Conservation (phyloP, 2,113 vertebrate genomes). For the Oxyruncus cristatus region DNA sequence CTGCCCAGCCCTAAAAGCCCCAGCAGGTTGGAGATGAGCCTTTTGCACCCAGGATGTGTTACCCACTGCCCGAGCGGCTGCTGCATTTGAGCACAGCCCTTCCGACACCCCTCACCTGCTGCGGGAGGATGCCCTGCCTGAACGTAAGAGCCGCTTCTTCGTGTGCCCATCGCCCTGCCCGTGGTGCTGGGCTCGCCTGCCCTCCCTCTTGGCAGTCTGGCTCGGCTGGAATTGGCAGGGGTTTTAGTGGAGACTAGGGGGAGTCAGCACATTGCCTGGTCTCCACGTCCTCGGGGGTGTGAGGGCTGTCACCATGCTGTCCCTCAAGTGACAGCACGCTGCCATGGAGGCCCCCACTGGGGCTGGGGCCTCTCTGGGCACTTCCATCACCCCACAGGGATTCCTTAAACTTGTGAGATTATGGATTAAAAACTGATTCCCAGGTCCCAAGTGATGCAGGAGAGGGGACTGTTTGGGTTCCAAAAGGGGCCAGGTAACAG, state of each 20-base stretch:
- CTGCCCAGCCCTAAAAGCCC: background rate
- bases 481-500: background rate
- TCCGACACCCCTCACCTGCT: background rate
- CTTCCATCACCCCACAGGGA: background rate
- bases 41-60: background rate
- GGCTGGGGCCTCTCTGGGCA: background rate
- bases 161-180: rapidly evolving
- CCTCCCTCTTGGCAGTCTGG: rapidly evolving
- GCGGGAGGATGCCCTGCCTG: background rate
- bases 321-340: background rate
- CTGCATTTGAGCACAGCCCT: rapidly evolving
- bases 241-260: background rate
- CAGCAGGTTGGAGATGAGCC: background rate
- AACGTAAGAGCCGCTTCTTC: rapidly evolving
- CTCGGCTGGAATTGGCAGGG: background rate
- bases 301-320: rapidly evolving
- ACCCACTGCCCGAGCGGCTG: rapidly evolving
- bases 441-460: background rate
- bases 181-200: background rate
- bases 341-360: rapidly evolving
- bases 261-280: background rate
- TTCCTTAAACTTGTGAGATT: background rate
- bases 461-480: background rate
- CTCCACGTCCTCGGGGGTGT: rapidly evolving
- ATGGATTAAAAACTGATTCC: background rate